A percentile compares a stretch with the other conserved stretches of the same genome.
phyloP scores from a whole-genome alignment of 1,140 invertebrate genomes.

The Palaemon carinicauda region DNA sequence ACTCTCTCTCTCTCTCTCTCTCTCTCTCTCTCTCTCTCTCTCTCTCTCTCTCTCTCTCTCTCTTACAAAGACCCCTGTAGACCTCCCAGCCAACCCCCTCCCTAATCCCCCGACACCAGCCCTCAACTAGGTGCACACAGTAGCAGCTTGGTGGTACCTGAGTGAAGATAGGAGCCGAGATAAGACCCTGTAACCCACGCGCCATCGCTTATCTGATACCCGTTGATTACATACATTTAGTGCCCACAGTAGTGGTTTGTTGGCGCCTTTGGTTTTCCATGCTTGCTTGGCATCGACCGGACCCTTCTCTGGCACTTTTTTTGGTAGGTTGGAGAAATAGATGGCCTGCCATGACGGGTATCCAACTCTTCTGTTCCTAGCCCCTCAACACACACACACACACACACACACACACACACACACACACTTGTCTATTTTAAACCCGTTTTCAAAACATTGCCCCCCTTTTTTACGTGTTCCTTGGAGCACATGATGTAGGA shows the following conservation, averaged over 20 bases:
- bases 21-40: not conserved
- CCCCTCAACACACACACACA: not conserved
- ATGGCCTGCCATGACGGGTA: no score
- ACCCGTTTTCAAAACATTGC: not conserved
- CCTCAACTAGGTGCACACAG: not conserved
- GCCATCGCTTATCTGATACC: slow-evolving; percentile 7
- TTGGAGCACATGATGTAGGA: not conserved
- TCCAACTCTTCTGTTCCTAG: not conserved
- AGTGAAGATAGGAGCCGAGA: slow-evolving; percentile 4
- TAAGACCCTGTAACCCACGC: slow-evolving; percentile 12
- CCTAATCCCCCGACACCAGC: not conserved
- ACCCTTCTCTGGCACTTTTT: not conserved
- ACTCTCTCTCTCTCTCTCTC: slow-evolving; percentile 21
- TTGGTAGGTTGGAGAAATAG: no score
- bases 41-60: slow-evolving; percentile 1
- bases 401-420: not conserved
- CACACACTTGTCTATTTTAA: not conserved
- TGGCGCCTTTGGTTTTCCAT: slow-evolving; percentile 23
- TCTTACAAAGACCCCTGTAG: not conserved
- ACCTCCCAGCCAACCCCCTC: not conserved
- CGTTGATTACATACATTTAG: slow-evolving; percentile 33
- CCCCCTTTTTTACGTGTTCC: not conserved
- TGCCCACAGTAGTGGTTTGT: slow-evolving; percentile 18
- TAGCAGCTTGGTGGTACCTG: slow-evolving; percentile 11
- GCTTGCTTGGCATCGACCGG: slow-evolving; percentile 16